Evolutionary conservation across 2,797 vertebrate species (phyloP).

Genomic region (Tangara arthus): DNA sequence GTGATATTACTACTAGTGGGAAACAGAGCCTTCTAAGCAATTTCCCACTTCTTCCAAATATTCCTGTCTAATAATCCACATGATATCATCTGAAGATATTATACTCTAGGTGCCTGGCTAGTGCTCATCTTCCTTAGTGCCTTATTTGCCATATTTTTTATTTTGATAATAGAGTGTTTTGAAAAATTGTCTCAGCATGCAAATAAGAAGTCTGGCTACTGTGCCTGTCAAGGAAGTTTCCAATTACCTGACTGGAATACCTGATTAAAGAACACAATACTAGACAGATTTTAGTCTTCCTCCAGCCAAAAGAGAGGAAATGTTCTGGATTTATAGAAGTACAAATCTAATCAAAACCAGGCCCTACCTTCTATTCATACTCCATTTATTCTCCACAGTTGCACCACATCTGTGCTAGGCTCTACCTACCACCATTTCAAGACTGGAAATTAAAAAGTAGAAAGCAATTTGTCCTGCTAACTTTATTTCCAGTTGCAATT

Average conservation of each 20-base stretch:
- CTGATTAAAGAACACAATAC: background rate
- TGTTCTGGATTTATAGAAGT: background rate
- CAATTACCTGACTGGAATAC: background rate
- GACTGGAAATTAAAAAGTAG: background rate
- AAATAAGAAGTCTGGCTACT: background rate
- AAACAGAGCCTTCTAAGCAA: background rate
- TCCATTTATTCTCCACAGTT: background rate
- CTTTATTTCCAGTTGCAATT: background rate
- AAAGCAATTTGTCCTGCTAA: background rate
- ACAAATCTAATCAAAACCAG: background rate
- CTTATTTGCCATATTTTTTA: background rate
- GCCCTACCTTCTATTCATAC: background rate
- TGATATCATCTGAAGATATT: background rate
- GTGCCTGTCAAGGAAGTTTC: background rate
- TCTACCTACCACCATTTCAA: background rate
- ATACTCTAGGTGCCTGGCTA: background rate
- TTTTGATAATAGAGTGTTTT: background rate
- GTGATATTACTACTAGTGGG: background rate
- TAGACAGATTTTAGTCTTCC: background rate
- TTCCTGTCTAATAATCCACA: background rate
- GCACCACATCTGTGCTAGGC: background rate
- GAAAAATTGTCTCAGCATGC: background rate
- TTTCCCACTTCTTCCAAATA: background rate
- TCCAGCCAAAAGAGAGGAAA: background rate
- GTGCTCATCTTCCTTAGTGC: background rate